These are phyloP conservation scores for Colostygia pectinataria DNA, from an alignment of 2,888 invertebrate genomes.

Conservation along the genomic window DNA sequence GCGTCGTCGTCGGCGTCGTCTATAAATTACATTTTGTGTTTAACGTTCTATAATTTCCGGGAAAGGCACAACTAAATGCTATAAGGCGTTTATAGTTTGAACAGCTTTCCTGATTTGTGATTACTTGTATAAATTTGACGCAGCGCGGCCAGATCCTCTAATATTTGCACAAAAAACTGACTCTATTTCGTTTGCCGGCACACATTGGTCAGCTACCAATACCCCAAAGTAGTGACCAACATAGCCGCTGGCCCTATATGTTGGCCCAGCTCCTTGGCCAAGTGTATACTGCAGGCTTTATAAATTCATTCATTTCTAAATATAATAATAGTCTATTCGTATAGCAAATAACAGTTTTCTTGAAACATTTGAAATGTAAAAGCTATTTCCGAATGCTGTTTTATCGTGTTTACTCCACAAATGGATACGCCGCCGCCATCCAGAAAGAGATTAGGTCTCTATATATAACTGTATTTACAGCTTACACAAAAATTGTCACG, in stretches of 20 bases:
- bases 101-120: not conserved
- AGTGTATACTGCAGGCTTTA: too few relatives aligned
- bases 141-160: too few relatives aligned
- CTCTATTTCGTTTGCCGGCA: too few relatives aligned
- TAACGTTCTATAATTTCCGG: not conserved
- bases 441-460: slow-evolving; percentile 28
- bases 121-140: too few relatives aligned
- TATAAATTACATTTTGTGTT: not conserved
- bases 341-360: slow-evolving; percentile 1
- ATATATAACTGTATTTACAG: slow-evolving; percentile 21
- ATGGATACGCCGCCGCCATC: slow-evolving; percentile 16
- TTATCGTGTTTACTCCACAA: slow-evolving; percentile 22
- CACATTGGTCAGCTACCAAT: too few relatives aligned
- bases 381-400: slow-evolving; percentile 21
- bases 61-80: not conserved
- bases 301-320: too few relatives aligned
- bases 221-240: too few relatives aligned
- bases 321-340: too few relatives aligned
- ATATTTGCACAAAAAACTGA: too few relatives aligned
- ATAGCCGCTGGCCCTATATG: too few relatives aligned
- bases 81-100: not conserved
- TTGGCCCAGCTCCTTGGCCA: too few relatives aligned
- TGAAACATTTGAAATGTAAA: slow-evolving; percentile 10
- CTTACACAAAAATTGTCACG: slow-evolving; percentile 25
- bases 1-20: not conserved